A percentile compares a stretch with the other conserved stretches of the same genome.
These are phyloP conservation scores for Bombus confusus DNA, from an alignment of 1,140 invertebrate species.

Conservation along the genomic window DNA sequence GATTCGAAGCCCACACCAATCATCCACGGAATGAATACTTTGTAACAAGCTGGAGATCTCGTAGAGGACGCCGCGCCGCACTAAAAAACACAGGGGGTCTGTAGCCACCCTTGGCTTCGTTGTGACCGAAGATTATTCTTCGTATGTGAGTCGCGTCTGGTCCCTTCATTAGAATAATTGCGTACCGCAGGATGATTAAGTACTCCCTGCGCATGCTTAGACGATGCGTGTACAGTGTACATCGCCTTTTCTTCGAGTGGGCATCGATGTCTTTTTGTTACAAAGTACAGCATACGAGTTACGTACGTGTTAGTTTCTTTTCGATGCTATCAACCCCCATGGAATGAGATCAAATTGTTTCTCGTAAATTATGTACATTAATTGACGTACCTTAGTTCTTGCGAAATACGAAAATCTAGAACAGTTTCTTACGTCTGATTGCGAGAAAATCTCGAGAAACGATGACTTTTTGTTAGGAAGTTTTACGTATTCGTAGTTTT, in stretches of 20 bases:
- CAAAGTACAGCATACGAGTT: constrained; percentile 23
- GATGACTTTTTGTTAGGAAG: background rate
- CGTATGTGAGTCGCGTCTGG: constrained; percentile 59
- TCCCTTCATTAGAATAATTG: constrained; percentile 70
- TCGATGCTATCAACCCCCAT: background rate
- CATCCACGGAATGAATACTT: constrained; percentile 15
- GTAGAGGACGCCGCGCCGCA: background rate
- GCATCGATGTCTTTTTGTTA: constrained; percentile 34
- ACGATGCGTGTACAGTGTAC: constrained; percentile 32
- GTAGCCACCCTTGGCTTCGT: constrained; percentile 34
- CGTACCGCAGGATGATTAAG: constrained; percentile 65
- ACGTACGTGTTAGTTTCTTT: background rate
- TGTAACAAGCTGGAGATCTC: constrained; percentile 29
- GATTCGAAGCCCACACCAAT: background rate
- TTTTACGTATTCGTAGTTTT: background rate
- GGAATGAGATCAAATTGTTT: background rate
- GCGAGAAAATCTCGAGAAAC: background rate
- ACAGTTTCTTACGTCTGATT: background rate
- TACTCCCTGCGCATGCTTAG: constrained; percentile 54
- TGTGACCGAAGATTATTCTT: constrained; percentile 58
- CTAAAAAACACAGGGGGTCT: constrained; percentile 57
- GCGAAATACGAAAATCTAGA: background rate
- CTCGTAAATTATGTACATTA: background rate
- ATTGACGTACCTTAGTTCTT: background rate
- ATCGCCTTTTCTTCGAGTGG: constrained; percentile 5